Conservation (phyloP, 2,888 invertebrate species). For the Oligia fasciuncula region DNA sequence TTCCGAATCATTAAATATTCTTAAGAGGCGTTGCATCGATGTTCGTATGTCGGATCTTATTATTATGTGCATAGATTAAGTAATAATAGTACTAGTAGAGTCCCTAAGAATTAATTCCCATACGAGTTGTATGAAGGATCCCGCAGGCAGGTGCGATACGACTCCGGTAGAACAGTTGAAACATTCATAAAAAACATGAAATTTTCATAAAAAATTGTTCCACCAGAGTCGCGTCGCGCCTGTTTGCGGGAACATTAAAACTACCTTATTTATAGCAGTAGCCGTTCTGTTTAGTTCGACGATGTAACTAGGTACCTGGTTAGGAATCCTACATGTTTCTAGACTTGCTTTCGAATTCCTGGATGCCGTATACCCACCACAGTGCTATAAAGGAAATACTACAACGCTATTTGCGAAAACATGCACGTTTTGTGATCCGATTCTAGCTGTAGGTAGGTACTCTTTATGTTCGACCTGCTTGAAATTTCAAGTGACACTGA, state of each 20-base stretch:
- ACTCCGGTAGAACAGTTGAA: not conserved
- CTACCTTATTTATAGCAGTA: constrained; percentile 50
- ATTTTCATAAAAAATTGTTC: not conserved
- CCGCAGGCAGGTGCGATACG: not conserved
- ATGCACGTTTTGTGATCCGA: constrained; percentile 28
- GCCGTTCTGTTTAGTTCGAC: constrained; percentile 20
- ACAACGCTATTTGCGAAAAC: constrained; percentile 31
- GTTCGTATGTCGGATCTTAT: constrained; percentile 49
- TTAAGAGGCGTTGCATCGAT: constrained; percentile 33
- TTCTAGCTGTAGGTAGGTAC: constrained; percentile 18
- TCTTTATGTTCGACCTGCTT: not conserved
- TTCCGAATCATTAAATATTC: constrained; percentile 54
- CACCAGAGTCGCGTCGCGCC: not conserved
- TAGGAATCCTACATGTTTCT: constrained; percentile 45
- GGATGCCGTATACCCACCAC: constrained; percentile 4
- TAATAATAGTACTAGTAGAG: constrained; percentile 42
- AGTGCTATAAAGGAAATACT: constrained; percentile 26
- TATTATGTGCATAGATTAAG: constrained; percentile 64
- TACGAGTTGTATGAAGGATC: constrained; percentile 25
- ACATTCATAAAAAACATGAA: not conserved
- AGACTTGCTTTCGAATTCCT: constrained; percentile 44
- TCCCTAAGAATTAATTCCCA: constrained; percentile 55
- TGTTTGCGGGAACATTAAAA: constrained; percentile 9
- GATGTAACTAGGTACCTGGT: constrained; percentile 12
- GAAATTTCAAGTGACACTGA: constrained; percentile 11